phyloP scores from a whole-genome alignment of 35 echinoderm and acorn worm species.

The Nesometra sesokonis region DNA sequence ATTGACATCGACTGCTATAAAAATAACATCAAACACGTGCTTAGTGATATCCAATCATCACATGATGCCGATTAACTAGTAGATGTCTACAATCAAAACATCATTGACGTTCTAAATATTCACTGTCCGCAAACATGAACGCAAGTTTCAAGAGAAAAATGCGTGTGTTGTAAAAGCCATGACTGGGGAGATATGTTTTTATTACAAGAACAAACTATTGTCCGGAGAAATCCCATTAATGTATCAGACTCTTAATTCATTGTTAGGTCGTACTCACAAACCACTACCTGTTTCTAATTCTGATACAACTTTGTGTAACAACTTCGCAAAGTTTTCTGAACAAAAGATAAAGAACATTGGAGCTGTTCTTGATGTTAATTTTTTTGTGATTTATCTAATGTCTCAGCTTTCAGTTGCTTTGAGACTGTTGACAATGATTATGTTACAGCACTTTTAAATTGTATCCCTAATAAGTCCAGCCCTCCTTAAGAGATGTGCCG shows the following conservation, averaged over 20 bases:
- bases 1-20: background rate
- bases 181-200: too few species aligned
- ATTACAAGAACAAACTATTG: too few species aligned
- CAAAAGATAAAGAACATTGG: conserved; percentile 3
- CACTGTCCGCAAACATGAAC: background rate
- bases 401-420: too few species aligned
- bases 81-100: background rate
- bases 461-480: background rate
- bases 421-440: too few species aligned
- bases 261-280: too few species aligned
- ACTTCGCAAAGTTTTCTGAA: background rate
- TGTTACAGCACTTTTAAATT: background rate
- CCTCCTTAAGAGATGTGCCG: conserved; percentile 3
- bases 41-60: background rate
- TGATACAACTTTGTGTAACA: background rate
- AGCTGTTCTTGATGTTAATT: background rate
- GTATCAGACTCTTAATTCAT: too few species aligned
- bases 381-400: too few species aligned
- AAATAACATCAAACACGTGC: background rate
- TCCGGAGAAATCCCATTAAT: too few species aligned
- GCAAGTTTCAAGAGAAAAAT: too few species aligned
- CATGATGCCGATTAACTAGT: background rate
- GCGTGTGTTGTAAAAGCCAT: too few species aligned
- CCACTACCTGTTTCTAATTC: background rate
- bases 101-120: background rate